Conservation (phyloP, 2,113 vertebrate genomes). For the Gambusia holbrooki region DNA sequence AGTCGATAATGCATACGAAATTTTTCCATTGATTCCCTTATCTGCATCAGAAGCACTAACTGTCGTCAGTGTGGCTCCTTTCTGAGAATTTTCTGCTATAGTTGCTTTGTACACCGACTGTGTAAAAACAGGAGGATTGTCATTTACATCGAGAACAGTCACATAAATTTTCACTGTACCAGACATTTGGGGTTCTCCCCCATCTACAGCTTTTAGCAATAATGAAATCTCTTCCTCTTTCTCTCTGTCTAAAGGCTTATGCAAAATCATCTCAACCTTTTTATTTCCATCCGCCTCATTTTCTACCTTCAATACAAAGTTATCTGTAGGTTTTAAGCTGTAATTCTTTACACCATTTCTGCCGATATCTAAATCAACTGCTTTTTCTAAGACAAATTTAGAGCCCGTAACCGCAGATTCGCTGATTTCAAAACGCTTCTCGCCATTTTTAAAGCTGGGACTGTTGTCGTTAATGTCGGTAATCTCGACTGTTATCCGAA, state of each 20-base stretch:
- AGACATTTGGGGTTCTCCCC: constrained; percentile 51
- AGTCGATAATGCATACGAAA: constrained; percentile 66
- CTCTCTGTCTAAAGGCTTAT: constrained; percentile 63
- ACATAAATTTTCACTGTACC: constrained; percentile 57
- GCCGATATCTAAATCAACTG: constrained; percentile 55
- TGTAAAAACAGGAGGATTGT: constrained; percentile 77
- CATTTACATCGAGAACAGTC: constrained; percentile 45
- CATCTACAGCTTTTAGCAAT: constrained; percentile 59
- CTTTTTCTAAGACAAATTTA: constrained; percentile 53
- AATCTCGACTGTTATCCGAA: constrained; percentile 68
- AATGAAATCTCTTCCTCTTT: constrained; percentile 29
- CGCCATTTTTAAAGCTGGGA: constrained; percentile 47
- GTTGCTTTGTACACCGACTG: constrained; percentile 67
- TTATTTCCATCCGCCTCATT: constrained; percentile 54
- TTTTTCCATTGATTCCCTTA: constrained; percentile 75
- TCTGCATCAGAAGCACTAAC: constrained; percentile 83
- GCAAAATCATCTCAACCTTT: constrained; percentile 66
- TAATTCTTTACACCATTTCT: constrained; percentile 69
- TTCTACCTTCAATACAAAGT: constrained; percentile 71
- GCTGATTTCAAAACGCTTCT: constrained; percentile 65
- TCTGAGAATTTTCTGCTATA: constrained; percentile 70
- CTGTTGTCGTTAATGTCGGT: constrained; percentile 73
- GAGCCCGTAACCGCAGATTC: constrained; percentile 42
- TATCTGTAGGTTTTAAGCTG: constrained; percentile 73
- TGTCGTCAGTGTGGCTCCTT: constrained; percentile 52